Conservation (phyloP, 2,888 invertebrate species). For the Tridacna gigas region DNA sequence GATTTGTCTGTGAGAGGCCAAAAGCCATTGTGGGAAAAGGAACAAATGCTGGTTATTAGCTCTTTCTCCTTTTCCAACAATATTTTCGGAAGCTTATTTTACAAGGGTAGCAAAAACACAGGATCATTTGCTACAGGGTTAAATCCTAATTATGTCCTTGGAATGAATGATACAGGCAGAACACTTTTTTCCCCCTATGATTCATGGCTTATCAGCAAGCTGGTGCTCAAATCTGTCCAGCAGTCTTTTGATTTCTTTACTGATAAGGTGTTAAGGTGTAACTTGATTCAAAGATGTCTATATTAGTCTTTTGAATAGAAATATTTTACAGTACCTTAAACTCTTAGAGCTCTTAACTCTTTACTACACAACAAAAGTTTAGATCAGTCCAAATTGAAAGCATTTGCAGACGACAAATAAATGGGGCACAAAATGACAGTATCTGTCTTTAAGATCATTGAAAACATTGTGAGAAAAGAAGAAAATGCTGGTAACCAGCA, state of each 20-base stretch:
- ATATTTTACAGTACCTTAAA: too few species aligned
- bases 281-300: too few species aligned
- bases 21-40: background rate
- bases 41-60: background rate
- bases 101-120: background rate
- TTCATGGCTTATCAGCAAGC: slow-evolving; percentile 73
- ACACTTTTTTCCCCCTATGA: background rate
- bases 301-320: too few species aligned
- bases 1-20: too few species aligned
- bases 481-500: too few species aligned
- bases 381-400: too few species aligned
- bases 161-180: background rate
- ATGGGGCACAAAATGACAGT: too few species aligned
- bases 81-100: background rate
- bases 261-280: slow-evolving; percentile 61
- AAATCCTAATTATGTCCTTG: background rate
- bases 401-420: too few species aligned
- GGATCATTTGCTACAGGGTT: background rate
- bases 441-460: too few species aligned
- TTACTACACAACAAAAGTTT: too few species aligned
- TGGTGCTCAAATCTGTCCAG: slow-evolving; percentile 84
- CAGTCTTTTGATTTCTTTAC: slow-evolving; percentile 83
- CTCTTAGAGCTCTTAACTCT: too few species aligned
- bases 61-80: background rate
- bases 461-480: too few species aligned